Conservation (phyloP, 2,888 invertebrate genomes). For the Halocaridina rubra region DNA sequence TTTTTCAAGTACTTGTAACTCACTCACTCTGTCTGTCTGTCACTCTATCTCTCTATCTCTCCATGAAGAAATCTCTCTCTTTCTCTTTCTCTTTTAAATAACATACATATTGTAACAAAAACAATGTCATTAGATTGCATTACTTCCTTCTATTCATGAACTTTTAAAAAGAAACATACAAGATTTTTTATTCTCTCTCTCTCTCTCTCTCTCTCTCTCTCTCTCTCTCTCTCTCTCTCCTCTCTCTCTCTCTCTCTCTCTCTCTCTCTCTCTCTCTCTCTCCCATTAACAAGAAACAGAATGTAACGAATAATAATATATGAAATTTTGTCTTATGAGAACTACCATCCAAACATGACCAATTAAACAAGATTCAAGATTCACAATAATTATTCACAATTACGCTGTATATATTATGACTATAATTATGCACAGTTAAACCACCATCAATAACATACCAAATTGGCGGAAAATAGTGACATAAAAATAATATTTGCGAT, state of each 20-base stretch:
- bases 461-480: not conserved
- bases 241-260: not conserved
- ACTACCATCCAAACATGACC: not conserved
- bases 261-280: slow-evolving; percentile 22
- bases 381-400: not conserved
- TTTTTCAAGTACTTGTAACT: not conserved
- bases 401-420: not conserved
- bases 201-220: not conserved
- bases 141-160: too few species aligned
- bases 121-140: too few species aligned
- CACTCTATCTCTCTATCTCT: too few species aligned
- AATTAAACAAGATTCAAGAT: not conserved
- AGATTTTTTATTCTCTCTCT: not conserved
- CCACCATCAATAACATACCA: not conserved
- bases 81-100: too few species aligned
- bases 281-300: too few species aligned
- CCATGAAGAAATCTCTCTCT: too few species aligned
- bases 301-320: not conserved
- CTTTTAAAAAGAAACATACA: not conserved
- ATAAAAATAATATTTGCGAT: too few species aligned
- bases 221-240: slow-evolving; percentile 6
- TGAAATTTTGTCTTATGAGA: not conserved
- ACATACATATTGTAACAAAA: too few species aligned
- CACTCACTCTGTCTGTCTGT: too few species aligned
- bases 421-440: not conserved